Percentiles rank a stretch among this genome's conserved stretches.
phyloP scores from a whole-genome alignment of 2,113 vertebrate species.

The Tetrao urogallus region DNA sequence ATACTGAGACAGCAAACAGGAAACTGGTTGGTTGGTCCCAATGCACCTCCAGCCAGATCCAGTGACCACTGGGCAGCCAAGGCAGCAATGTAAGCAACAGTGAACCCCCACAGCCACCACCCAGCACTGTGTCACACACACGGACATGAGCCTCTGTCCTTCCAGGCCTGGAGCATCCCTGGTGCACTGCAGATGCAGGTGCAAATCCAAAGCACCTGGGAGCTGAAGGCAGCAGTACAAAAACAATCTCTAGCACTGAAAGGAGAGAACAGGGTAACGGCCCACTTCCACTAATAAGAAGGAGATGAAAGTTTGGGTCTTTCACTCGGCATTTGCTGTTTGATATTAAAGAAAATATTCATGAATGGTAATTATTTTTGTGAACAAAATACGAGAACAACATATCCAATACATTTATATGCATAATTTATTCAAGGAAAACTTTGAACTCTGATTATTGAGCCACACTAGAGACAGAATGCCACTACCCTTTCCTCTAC shows the following conservation, averaged over 20 bases:
- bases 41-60: not conserved
- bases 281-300: not conserved
- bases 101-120: no score
- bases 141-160: not conserved
- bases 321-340: not conserved
- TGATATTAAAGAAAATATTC: constrained; percentile 48
- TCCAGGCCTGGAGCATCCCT: not conserved
- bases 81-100: not conserved
- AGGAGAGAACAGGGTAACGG: not conserved
- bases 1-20: not conserved
- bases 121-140: not conserved
- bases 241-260: not conserved
- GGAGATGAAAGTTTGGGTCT: constrained; percentile 57
- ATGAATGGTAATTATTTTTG: constrained; percentile 26
- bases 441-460: constrained; percentile 42
- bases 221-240: not conserved
- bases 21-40: not conserved
- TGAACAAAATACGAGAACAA: constrained; percentile 44
- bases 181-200: not conserved
- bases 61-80: not conserved
- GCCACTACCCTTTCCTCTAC: not conserved
- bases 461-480: constrained; percentile 28
- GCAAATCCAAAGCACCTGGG: constrained; percentile 17
- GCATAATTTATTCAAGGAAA: constrained; percentile 46
- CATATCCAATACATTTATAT: constrained; percentile 33